These are phyloP conservation scores for Neuroscelio doddi DNA, from an alignment of 2,888 invertebrate genomes.

Conservation along the genomic window DNA sequence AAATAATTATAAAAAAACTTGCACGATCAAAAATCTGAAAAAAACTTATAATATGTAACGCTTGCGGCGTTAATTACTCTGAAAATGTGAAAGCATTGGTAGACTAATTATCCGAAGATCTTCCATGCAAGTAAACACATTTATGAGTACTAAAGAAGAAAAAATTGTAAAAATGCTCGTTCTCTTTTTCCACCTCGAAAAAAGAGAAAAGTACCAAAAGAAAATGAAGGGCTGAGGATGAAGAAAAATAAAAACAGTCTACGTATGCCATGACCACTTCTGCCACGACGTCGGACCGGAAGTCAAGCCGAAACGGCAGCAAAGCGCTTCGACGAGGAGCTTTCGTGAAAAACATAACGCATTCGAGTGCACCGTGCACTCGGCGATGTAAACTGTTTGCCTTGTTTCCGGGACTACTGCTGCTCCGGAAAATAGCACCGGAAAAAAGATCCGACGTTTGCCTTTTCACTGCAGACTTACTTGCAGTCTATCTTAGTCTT, in stretches of 20 bases:
- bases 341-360: slow-evolving; percentile 34
- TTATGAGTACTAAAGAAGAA: slow-evolving; percentile 16
- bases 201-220: slow-evolving; percentile 12
- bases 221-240: slow-evolving; percentile 49
- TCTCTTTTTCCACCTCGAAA: slow-evolving; percentile 5
- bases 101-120: slow-evolving; percentile 34
- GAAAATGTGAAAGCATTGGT: slow-evolving; percentile 18
- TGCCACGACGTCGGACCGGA: slow-evolving; percentile 39
- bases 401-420: slow-evolving; percentile 56
- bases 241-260: slow-evolving; percentile 17
- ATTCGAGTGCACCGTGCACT: slow-evolving; percentile 42
- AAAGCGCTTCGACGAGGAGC: slow-evolving; percentile 38
- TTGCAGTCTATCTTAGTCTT: slow-evolving; percentile 8
- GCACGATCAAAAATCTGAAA: slow-evolving; percentile 2
- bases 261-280: slow-evolving; percentile 39
- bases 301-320: slow-evolving; percentile 41
- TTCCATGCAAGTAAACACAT: slow-evolving; percentile 14
- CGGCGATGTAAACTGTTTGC: slow-evolving; percentile 62
- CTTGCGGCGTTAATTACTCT: slow-evolving; percentile 30
- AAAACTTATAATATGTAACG: slow-evolving; percentile 14
- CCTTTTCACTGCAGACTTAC: slow-evolving; percentile 24
- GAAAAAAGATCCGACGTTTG: slow-evolving; percentile 37
- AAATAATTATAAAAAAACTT: slow-evolving; percentile 7
- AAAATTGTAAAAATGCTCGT: slow-evolving; percentile 11
- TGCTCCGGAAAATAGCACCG: slow-evolving; percentile 54